Evolutionary conservation across 92 coral and sea anemone species (phyloP), one percentile per base, ranked within the genome.

Genomic region (Pocillopora grandis): DNA sequence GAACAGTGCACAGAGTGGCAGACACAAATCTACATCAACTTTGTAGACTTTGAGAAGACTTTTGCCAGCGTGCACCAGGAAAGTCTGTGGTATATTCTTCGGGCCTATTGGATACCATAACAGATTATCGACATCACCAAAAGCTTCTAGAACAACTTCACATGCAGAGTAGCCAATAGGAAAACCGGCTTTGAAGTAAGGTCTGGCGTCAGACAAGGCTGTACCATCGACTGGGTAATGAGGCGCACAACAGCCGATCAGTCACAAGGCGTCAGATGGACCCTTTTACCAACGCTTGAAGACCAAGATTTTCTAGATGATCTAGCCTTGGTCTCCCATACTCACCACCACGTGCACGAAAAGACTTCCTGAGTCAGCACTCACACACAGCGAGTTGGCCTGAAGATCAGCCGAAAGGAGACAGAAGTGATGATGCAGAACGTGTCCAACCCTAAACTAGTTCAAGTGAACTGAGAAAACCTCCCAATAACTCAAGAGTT

Each of bases 351-450:
- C 27, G 27, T 23, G 27, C 27, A 23, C 27, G 27, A 23, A 23
- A 23, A 23, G 27, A 23, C 27, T 0, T 23, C 27, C 27, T 0
- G 27, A 23, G 0, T 23, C 27, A 23, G 27, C 27, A 23, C 27
- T 23, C 37, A 10, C 48, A 76, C 84, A 36, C 76, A 80, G 65
- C 64, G 68, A 57, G 56, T 68, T 35, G 76, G 14, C 62, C 27
- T 64, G 76, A 16, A 80, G 62, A 36, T 65, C 55, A 67, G 65
- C 84, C 76, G 48, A 48, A 80, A 42, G 66, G 68, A 67, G 76
- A 67, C 35, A 15, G 66, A 80, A 31, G 18, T 80, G 84, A 80
- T 80, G 78, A 80, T 68, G 19, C 27, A 66, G 12, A 80, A 62
- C 63, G 33, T 12, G 49, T 10, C 75, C 37, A 67, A 65, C 5